Conservation (phyloP, 2,888 invertebrate genomes). For the Scaptomyza polygonia region DNA sequence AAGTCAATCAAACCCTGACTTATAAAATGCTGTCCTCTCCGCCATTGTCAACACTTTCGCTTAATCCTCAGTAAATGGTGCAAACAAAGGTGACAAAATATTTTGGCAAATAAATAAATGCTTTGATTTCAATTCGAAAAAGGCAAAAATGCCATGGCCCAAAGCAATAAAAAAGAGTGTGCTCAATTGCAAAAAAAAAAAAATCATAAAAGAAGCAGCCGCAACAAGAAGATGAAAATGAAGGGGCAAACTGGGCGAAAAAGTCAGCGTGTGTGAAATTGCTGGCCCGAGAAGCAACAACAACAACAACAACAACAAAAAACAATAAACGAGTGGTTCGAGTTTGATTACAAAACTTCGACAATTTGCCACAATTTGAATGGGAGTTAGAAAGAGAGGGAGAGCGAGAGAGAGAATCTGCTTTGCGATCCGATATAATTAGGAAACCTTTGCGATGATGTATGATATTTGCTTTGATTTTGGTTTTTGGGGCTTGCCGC, state of each 20-base stretch:
- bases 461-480: constrained; percentile 70
- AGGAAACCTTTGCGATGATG: constrained; percentile 72
- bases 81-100: constrained; percentile 60
- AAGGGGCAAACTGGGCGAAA: constrained; percentile 24
- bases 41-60: constrained; percentile 26
- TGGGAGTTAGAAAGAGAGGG: constrained; percentile 13
- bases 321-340: constrained; percentile 22
- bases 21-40: not conserved
- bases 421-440: constrained; percentile 56
- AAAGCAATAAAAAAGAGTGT: constrained; percentile 12
- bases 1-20: constrained; percentile 39
- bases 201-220: not conserved
- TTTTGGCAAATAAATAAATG: constrained; percentile 15
- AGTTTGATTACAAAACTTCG: constrained; percentile 72
- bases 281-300: constrained; percentile 18
- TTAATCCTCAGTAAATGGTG: constrained; percentile 34
- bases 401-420: not conserved
- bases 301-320: not conserved
- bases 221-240: constrained; percentile 10
- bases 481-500: constrained; percentile 20
- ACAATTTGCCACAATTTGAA: constrained; percentile 71
- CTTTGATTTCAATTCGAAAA: constrained; percentile 24
- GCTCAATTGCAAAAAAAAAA: not conserved
- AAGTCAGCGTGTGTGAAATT: constrained; percentile 68
- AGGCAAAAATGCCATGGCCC: constrained; percentile 15